Evolutionary conservation across 1,140 invertebrate species (phyloP).

Genomic region (Drosophila asahinai): DNA sequence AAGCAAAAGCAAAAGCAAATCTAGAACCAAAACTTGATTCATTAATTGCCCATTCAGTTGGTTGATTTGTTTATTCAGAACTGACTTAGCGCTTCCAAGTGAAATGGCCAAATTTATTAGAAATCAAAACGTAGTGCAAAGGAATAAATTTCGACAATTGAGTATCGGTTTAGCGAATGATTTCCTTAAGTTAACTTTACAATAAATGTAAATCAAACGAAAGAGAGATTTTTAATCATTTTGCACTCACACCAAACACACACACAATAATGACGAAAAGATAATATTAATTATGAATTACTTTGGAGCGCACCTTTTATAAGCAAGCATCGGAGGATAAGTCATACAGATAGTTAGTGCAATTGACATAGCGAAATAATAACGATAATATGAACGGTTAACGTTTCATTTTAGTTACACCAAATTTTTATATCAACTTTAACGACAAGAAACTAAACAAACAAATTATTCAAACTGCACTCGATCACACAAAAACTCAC

Average conservation of each 20-base stretch:
- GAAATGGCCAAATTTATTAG: slow-evolving; percentile 84
- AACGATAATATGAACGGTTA: slow-evolving; percentile 46
- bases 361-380: slow-evolving; percentile 60
- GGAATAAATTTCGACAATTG: slow-evolving; percentile 51
- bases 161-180: slow-evolving; percentile 56
- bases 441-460: slow-evolving; percentile 32
- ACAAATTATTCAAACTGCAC: slow-evolving; percentile 73
- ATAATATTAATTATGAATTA: slow-evolving; percentile 50
- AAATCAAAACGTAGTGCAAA: slow-evolving; percentile 65
- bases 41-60: slow-evolving; percentile 53
- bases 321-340: slow-evolving; percentile 46
- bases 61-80: slow-evolving; percentile 70
- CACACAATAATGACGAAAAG: slow-evolving; percentile 24
- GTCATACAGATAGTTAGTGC: slow-evolving; percentile 70
- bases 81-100: slow-evolving; percentile 83
- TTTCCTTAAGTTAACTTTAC: slow-evolving; percentile 58
- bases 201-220: slow-evolving; percentile 31
- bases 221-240: slow-evolving; percentile 58
- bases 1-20: slow-evolving; percentile 5
- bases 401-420: slow-evolving; percentile 70
- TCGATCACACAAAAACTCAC: slow-evolving; percentile 28
- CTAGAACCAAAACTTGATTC: slow-evolving; percentile 20
- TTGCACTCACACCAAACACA: slow-evolving; percentile 54
- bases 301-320: slow-evolving; percentile 75
- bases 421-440: slow-evolving; percentile 64